Base-by-base conservation (phyloP, 2,113 vertebrate genomes). In the Amblyopsis rosae region DNA sequence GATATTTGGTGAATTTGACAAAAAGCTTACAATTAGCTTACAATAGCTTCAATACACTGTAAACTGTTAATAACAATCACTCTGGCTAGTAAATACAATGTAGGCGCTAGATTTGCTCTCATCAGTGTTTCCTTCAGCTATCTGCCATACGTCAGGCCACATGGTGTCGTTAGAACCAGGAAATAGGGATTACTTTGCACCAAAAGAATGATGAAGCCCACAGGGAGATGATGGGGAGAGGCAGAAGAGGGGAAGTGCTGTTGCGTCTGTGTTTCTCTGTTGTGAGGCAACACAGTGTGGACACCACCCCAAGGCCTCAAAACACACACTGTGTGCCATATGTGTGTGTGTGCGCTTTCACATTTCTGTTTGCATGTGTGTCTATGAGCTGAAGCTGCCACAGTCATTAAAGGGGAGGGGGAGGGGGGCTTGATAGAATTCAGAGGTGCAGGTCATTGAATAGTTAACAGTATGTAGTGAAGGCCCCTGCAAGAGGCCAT, bases 181-280 rank as follows among this genome's bases (percentile, higher is more conserved):
- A 73, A 72, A 66, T 19, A 41, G 17, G 51, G 11, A 75, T 73
- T 72, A 1, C 1, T 64, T 7, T 15, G 33, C 58, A 32, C 62
- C 61, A 51, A 15, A 16, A 33, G 48, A 65, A 50, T 60, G 63
- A 76, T 67, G 67, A 66, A 70, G 73, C 50, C n/a, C 59, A 61
- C 19, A 46, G 51, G 12, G 11, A 12, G 35, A 6, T 9, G 16
- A 26, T 26, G 26, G 26, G 26, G 26, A 26, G 26, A 26, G 1
- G 26, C 2, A 2, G 26, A 26, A 26, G 26, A 26, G 26, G 26
- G 26, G 26, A 26, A 26, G 26, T 26, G 26, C 2, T 64, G 19
- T 80, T 48, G 59, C n/a, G 50, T 63, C 77, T 64, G 79, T 58
- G 83, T 87, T 83, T 70, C 72, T 81, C 41, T 55, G 59, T 58